Evolutionary conservation across 2,113 vertebrate species (phyloP).

Genomic region (Polypterus bichir): DNA sequence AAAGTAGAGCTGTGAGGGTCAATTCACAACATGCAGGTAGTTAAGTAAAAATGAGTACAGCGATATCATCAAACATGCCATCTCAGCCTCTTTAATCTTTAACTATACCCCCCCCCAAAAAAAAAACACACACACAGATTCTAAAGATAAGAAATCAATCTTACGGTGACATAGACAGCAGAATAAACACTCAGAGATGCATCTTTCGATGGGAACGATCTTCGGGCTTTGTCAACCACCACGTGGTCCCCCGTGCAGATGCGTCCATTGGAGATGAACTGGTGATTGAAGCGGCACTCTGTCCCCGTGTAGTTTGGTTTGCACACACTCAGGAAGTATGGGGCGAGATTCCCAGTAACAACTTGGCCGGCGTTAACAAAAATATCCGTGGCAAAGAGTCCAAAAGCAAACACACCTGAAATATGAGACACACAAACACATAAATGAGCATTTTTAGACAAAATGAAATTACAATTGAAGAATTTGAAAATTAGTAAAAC

Average conservation of each 20-base stretch:
- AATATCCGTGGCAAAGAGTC: slow-evolving; percentile 95
- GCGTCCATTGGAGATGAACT: slow-evolving; percentile 78
- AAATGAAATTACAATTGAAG: too few relatives aligned
- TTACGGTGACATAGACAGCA: slow-evolving; percentile 90
- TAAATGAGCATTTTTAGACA: neutral
- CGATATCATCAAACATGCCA: too few relatives aligned
- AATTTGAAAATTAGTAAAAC: too few relatives aligned
- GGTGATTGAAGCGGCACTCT: slow-evolving; percentile 70
- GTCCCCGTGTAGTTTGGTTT: slow-evolving; percentile 90
- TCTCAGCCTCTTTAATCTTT: too few relatives aligned
- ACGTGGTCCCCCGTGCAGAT: slow-evolving; percentile 81
- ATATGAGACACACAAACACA: neutral
- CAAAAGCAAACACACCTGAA: slow-evolving; percentile 92
- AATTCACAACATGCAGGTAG: too few relatives aligned
- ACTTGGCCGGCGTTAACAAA: slow-evolving; percentile 95
- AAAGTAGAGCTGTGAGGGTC: too few relatives aligned
- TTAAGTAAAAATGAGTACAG: too few relatives aligned
- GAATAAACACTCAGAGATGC: slow-evolving; percentile 91
- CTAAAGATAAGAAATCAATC: slow-evolving; percentile 20
- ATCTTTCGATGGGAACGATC: slow-evolving; percentile 95
- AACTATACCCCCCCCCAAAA: too few relatives aligned
- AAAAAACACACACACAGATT: too few relatives aligned
- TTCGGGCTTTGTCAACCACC: slow-evolving; percentile 73
- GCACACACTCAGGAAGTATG: slow-evolving; percentile 90
- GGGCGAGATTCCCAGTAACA: slow-evolving; percentile 84